Evolutionary conservation across 2,797 vertebrate species (phyloP).

Genomic region (Pseudochirops corinnae): DNA sequence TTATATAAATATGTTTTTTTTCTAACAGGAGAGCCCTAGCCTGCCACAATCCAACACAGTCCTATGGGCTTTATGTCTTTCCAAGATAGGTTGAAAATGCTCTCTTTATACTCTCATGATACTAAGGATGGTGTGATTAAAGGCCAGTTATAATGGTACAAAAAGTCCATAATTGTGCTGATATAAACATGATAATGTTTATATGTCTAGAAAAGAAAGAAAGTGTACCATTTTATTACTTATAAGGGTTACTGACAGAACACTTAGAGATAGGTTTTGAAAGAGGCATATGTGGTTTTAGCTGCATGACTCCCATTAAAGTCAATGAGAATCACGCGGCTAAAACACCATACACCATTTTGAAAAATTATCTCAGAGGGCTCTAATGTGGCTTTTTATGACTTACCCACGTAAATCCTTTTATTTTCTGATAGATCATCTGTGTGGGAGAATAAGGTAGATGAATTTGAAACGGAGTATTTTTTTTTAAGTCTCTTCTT

Average conservation of each 20-base stretch:
- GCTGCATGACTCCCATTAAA: constrained; percentile 81
- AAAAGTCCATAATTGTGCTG: constrained; percentile 80
- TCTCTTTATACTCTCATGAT: constrained; percentile 76
- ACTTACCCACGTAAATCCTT: constrained; percentile 69
- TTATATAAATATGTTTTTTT: neutral
- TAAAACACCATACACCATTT: constrained; percentile 78
- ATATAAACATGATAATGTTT: constrained; percentile 82
- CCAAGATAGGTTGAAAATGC: neutral
- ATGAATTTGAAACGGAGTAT: constrained; percentile 35
- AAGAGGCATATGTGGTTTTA: constrained; percentile 76
- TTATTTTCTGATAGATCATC: constrained; percentile 73
- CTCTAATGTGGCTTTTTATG: constrained; percentile 65
- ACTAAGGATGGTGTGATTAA: constrained; percentile 79
- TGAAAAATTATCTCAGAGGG: constrained; percentile 77
- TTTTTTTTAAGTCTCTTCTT: constrained; percentile 53
- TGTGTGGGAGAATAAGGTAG: constrained; percentile 47
- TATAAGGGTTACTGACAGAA: constrained; percentile 80
- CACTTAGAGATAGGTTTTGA: constrained; percentile 80
- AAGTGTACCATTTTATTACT: constrained; percentile 81
- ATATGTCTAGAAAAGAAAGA: constrained; percentile 79
- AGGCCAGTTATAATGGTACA: constrained; percentile 76
- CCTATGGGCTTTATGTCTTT: no score
- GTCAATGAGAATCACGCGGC: constrained; percentile 75
- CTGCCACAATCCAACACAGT: constrained; percentile 1
- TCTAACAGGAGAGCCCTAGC: neutral